phyloP scores from a whole-genome alignment of 2,797 vertebrate species.

The Leontocebus nigricollis region DNA sequence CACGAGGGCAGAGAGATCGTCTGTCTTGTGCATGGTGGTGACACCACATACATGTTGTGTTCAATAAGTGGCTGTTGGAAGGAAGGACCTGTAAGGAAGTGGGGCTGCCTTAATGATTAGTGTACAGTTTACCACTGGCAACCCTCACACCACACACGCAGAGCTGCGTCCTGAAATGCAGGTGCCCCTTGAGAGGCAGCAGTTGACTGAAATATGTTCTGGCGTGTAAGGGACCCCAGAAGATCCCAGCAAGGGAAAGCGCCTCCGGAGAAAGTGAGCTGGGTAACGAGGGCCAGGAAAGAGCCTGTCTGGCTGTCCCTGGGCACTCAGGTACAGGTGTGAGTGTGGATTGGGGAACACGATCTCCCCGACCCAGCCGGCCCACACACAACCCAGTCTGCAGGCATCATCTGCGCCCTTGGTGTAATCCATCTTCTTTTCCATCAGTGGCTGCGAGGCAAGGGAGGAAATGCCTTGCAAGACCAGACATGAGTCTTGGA shows the following conservation, averaged over 20 bases:
- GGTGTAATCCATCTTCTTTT: neutral
- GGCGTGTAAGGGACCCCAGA: neutral
- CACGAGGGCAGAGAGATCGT: neutral
- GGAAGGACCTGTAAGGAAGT: neutral
- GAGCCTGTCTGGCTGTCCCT: neutral
- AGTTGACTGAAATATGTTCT: conserved; percentile 55
- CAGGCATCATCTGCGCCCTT: neutral
- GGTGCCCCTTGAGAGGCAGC: neutral
- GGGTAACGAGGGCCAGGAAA: neutral
- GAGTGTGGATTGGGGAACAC: neutral
- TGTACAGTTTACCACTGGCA: neutral
- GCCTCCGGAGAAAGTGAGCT: neutral
- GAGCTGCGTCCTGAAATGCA: neutral
- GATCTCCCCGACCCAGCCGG: neutral
- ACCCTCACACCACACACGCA: neutral
- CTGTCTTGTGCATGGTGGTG: neutral
- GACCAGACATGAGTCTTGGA: conserved; percentile 48
- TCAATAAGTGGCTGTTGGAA: neutral
- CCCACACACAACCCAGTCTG: neutral
- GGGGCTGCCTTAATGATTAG: neutral
- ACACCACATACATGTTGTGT: neutral
- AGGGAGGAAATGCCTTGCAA: conserved; percentile 48
- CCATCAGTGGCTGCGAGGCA: neutral
- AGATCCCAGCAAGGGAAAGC: neutral
- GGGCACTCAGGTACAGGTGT: neutral